Base-by-base conservation (phyloP, 2,888 invertebrate species). In the Cerceris ruficornis region DNA sequence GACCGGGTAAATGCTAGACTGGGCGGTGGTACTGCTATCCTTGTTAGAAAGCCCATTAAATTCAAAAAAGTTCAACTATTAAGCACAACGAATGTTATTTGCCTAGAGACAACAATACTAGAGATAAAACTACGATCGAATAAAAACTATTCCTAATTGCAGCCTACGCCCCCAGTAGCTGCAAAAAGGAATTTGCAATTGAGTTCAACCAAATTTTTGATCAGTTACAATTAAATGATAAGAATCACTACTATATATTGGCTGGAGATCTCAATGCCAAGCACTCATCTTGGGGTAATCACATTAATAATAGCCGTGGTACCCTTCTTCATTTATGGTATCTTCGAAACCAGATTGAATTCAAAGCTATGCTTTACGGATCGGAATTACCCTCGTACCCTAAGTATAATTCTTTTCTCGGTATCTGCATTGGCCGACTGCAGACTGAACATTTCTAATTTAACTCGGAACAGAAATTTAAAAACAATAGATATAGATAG, bases 391-490 rank as follows among this genome's bases (percentile, higher is more conserved):
- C 58, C 0, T 17, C 64, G 0, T 58, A n/a, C 0, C 43, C 52
- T 0, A 11, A 2, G 41, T 50, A 55, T 11, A 13, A 13, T 6
- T 6, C 60, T 0, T 69, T 14, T 17, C 42, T 69, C 1, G 69
- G 28, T 7, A n/a, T 60, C 0, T 69, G 54, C 43, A 6, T 69
- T 0, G 54, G 54, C 43, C 8, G 69, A 69, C 8, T 54, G 17
- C 6, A 49, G 69, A 41, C 15, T 70, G 0, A 50, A 57, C 41
- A 57, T 62, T n/a, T 49, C 14, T 7, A n/a, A 49, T 9, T 7
- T 17, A 15, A 11, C 46, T 7, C 52, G 13, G 7, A 57, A 28
- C 39, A 28, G 17, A 6, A 13, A 0, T n/a, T 4, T 14, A 11
- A n/a, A 41, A 11, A 5, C 50, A 9, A 15, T 52, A 7, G 11